Evolutionary conservation across 2,797 vertebrate genomes (phyloP).

Genomic region (Anguilla marmorata): DNA sequence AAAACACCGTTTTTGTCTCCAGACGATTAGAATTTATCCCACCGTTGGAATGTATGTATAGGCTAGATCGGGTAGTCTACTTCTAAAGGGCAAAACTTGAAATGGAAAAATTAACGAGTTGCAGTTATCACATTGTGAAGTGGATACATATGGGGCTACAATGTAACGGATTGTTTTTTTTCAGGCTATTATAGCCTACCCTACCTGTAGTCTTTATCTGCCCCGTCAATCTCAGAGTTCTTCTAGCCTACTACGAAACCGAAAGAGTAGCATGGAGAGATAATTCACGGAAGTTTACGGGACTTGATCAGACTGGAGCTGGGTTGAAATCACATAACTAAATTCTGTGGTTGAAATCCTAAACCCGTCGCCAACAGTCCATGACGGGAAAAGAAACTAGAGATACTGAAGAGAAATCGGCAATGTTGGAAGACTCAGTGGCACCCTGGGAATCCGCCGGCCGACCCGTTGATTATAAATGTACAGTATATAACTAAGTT

Average conservation of each 20-base stretch:
- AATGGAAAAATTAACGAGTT: neutral
- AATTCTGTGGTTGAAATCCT: constrained; percentile 49
- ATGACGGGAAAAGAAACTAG: constrained; percentile 63
- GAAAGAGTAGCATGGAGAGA: constrained; percentile 57
- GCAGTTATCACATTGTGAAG: too few species aligned
- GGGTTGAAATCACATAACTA: constrained; percentile 48
- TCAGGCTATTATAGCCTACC: neutral
- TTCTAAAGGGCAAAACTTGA: neutral
- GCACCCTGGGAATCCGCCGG: constrained; percentile 46
- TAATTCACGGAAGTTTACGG: constrained; percentile 62
- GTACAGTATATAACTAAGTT: neutral
- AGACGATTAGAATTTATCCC: too few species aligned
- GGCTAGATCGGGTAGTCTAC: too few species aligned
- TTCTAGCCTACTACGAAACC: constrained; percentile 53
- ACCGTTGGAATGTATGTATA: too few species aligned
- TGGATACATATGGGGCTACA: neutral
- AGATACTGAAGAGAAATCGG: constrained; percentile 48
- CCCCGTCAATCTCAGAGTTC: neutral
- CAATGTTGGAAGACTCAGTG: constrained; percentile 55
- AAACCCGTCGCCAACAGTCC: constrained; percentile 58
- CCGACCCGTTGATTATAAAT: constrained; percentile 38
- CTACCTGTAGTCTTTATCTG: neutral
- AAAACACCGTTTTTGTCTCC: neutral
- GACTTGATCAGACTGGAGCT: constrained; percentile 66
- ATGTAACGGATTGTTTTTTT: neutral